phyloP scores from a whole-genome alignment of 2,113 vertebrate species.

The Terrapene triunguis region DNA sequence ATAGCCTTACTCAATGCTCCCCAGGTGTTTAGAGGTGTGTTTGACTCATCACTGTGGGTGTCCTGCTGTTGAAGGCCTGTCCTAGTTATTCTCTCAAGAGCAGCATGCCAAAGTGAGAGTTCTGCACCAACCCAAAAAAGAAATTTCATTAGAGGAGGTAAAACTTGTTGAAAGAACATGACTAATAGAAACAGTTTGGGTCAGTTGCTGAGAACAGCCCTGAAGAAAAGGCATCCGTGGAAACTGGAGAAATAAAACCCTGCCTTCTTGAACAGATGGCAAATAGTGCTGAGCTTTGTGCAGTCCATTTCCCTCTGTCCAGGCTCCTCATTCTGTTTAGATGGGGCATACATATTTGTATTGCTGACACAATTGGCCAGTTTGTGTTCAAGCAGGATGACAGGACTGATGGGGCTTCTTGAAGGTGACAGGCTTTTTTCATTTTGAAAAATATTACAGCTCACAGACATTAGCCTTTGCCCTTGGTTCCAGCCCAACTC shows the following conservation, averaged over 20 bases:
- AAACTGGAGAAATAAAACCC: slow-evolving; percentile 1
- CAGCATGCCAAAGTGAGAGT: neutral
- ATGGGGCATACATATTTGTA: neutral
- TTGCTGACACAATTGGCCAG: neutral
- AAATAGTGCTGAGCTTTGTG: slow-evolving; percentile 1
- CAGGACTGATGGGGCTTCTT: neutral
- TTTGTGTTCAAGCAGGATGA: neutral
- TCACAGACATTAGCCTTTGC: neutral
- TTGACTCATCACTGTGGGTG: neutral
- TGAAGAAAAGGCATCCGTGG: neutral
- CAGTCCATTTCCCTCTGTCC: neutral
- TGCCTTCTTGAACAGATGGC: neutral
- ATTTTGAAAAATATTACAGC: neutral
- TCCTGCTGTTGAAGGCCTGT: neutral
- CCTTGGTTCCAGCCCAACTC: neutral
- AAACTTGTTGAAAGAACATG: neutral
- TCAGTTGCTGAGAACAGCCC: neutral
- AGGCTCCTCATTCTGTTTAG: neutral
- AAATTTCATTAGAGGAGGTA: neutral
- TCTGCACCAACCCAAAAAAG: slow-evolving; percentile 11
- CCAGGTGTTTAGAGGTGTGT: neutral
- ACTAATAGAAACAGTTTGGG: neutral
- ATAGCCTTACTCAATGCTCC: neutral
- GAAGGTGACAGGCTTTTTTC: neutral
- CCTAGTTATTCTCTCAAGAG: neutral